Conservation (phyloP, 2,113 vertebrate species). For the Nicator chloris region DNA sequence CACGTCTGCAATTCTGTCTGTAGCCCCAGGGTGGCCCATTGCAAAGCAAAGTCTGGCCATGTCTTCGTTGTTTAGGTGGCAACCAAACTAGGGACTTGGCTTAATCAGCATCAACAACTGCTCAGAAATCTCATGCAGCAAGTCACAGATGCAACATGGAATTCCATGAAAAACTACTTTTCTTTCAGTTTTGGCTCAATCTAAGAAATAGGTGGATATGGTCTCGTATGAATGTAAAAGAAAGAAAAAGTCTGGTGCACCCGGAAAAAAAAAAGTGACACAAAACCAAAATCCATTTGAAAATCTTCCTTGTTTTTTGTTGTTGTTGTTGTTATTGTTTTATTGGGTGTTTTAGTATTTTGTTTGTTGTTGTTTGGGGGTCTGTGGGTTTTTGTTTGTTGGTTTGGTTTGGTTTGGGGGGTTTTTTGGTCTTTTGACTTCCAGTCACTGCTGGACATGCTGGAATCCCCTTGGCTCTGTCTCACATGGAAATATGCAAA, state of each 20-base stretch:
- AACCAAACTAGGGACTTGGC: neutral
- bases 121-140: neutral
- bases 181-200: neutral
- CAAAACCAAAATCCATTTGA: neutral
- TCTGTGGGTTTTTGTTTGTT: no score
- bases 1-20: neutral
- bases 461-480: neutral
- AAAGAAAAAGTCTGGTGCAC: neutral
- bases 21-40: neutral
- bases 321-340: no score
- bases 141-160: neutral
- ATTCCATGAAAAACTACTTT: neutral
- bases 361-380: neutral
- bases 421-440: neutral
- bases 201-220: neutral
- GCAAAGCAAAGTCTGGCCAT: neutral
- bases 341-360: no score
- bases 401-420: neutral
- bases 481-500: neutral
- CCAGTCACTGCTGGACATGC: neutral
- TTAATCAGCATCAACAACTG: neutral
- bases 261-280: neutral
- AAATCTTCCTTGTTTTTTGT: neutral
- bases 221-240: neutral
- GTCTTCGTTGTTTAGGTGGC: neutral